A percentile compares a stretch with the other conserved stretches of the same genome.
These are phyloP conservation scores for Philopedon plagiatum DNA, from an alignment of 2,888 invertebrate species.

Conservation along the genomic window DNA sequence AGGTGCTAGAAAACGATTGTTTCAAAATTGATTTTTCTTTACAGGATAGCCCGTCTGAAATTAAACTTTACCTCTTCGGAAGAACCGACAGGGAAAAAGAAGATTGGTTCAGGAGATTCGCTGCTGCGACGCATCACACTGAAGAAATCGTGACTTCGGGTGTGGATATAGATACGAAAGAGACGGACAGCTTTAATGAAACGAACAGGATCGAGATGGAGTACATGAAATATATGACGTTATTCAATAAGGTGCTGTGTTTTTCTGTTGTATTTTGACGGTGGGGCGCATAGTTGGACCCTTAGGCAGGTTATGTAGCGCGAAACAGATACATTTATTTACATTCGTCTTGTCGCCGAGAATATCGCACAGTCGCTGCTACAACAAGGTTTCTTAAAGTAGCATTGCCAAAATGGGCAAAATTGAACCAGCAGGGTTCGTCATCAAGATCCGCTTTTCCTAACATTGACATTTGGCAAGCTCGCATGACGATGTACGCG, in stretches of 20 bases:
- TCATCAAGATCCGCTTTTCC: too few species aligned
- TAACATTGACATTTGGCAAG: too few species aligned
- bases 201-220: constrained; percentile 57
- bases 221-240: constrained; percentile 64
- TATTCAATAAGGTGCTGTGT: constrained; percentile 59
- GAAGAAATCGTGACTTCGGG: constrained; percentile 28
- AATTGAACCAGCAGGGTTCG: too few species aligned
- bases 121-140: constrained; percentile 59
- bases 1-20: too few species aligned
- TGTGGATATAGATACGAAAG: constrained; percentile 39
- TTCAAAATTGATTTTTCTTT: too few species aligned
- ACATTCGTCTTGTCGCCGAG: too few species aligned
- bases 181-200: constrained; percentile 40
- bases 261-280: constrained; percentile 12
- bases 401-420: too few species aligned
- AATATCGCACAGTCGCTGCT: too few species aligned
- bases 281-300: constrained; percentile 24
- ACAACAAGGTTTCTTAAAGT: too few species aligned
- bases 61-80: constrained; percentile 72
- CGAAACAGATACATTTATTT: too few species aligned
- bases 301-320: too few species aligned
- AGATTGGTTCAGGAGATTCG: constrained; percentile 79
- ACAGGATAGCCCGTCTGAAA: constrained; percentile 57
- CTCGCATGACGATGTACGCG: too few species aligned
- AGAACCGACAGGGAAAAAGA: constrained; percentile 92